Evolutionary conservation across 2,797 vertebrate species (phyloP), one percentile per base, ranked within the genome.

Genomic region (Adrianichthys oophorus): DNA sequence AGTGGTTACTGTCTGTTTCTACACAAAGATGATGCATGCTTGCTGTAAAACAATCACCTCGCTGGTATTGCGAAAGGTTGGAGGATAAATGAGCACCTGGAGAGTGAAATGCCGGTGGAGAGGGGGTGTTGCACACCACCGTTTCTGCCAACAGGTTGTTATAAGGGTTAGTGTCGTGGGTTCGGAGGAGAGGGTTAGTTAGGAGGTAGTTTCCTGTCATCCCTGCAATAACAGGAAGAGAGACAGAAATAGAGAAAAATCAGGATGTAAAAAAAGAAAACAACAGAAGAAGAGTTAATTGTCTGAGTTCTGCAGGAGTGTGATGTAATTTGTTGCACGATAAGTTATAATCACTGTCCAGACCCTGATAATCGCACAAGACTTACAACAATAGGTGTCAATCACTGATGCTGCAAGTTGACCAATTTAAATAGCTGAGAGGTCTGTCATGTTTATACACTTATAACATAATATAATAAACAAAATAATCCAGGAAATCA

Each of bases 201-300:
- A 99, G 95, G 91, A 99, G 96, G 94, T 98, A 99, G 96, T 98
- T 99, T 92, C 97, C 96, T 90, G 96, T 97, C 96, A 99, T 98
- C 92, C 97, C 97, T 99, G 95, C 76, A 87, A 89, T 93, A 95
- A 94, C 85, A 95, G 92, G 89, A 91, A 93, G 85, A 94, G 77
- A 92, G 48, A 80, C 52, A 65, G 61, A 91, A 84, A 90, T 85
- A 83, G n/a, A 89, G 90, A 84, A 87, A 37, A 91, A 87, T 89
- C 46, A 86, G 65, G 65, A 65, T 51, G 51, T 47, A 37, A 37
- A 37, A 12, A 29, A 29, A 32, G 56, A 65, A 61, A 60, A 59
- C 78, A 74, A 60, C 50, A 37, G 48, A 72, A 62, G 62, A 70
- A 62, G 62, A 55, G 49, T 37, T 10, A 10, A 37, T 37, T 37